These are phyloP conservation scores for Drosophila vallismaia DNA, from an alignment of 2,888 invertebrate species.

Conservation along the genomic window DNA sequence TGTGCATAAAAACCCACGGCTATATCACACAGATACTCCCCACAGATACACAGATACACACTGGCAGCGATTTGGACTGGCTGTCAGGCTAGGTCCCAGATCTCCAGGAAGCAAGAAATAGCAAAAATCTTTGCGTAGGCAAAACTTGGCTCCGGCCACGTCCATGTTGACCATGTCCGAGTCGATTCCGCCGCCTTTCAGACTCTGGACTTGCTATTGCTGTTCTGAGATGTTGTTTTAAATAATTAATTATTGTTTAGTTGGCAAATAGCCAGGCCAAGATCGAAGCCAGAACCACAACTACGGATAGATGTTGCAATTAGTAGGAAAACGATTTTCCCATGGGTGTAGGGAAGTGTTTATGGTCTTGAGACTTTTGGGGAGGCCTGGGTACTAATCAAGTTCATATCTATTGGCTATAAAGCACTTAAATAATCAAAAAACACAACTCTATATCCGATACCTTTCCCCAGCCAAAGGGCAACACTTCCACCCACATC, in stretches of 20 bases:
- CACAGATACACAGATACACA: conserved; percentile 37
- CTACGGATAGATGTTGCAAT: conserved; percentile 44
- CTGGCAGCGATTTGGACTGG: conserved; percentile 16
- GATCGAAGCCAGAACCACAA: conserved; percentile 52
- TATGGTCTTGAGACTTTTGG: not conserved
- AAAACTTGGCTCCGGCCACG: conserved; percentile 66
- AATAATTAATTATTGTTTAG: conserved; percentile 79
- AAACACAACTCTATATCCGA: conserved; percentile 7
- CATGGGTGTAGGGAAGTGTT: not conserved
- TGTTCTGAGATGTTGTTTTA: conserved; percentile 53
- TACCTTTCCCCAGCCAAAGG: conserved; percentile 8
- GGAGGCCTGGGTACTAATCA: not conserved
- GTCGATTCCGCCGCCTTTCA: conserved; percentile 4
- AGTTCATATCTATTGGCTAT: not conserved
- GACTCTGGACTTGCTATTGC: conserved; percentile 13
- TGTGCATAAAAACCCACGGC: conserved; percentile 69
- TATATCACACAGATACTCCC: conserved; percentile 47
- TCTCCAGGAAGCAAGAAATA: conserved; percentile 65
- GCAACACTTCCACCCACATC: conserved; percentile 21
- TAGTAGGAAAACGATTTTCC: conserved; percentile 36
- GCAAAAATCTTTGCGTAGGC: conserved; percentile 73
- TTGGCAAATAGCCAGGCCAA: conserved; percentile 60
- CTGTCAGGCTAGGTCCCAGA: conserved; percentile 52
- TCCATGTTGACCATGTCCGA: conserved; percentile 30
- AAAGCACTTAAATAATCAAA: not conserved